These are phyloP conservation scores for Drosophila birchii DNA, from an alignment of 2,888 invertebrate genomes.

Conservation along the genomic window DNA sequence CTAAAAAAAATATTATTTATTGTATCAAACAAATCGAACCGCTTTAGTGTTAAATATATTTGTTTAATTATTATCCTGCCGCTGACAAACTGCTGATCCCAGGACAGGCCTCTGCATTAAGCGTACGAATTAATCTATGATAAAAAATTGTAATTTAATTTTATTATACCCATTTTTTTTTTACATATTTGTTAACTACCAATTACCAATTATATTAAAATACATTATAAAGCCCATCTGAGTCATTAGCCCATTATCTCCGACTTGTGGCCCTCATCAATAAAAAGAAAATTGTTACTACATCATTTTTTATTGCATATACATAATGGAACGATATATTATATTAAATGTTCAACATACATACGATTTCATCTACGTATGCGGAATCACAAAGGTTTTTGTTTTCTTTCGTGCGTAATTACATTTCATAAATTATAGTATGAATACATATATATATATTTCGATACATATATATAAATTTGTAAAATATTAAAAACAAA, in stretches of 20 bases:
- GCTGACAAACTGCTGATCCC: slow-evolving; percentile 27
- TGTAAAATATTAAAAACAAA: slow-evolving; percentile 53
- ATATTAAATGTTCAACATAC: slow-evolving; percentile 33
- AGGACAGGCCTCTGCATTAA: slow-evolving; percentile 25
- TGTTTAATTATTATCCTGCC: slow-evolving; percentile 18
- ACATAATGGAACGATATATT: slow-evolving; percentile 43
- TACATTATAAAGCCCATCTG: slow-evolving; percentile 47
- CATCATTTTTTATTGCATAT: slow-evolving; percentile 46
- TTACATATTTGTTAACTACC: slow-evolving; percentile 34
- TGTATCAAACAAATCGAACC: slow-evolving; percentile 15
- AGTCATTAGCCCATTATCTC: slow-evolving; percentile 56
- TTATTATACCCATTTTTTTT: slow-evolving; percentile 25
- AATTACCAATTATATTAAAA: slow-evolving; percentile 29
- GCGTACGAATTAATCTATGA: slow-evolving; percentile 22
- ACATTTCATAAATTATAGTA: slow-evolving; percentile 56
- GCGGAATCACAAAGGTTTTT: slow-evolving; percentile 54
- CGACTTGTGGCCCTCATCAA: slow-evolving; percentile 23
- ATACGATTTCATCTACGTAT: slow-evolving; percentile 7
- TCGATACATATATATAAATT: slow-evolving; percentile 41
- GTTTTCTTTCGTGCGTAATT: slow-evolving; percentile 37
- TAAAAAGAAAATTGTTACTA: slow-evolving; percentile 51
- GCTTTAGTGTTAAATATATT: slow-evolving; percentile 2
- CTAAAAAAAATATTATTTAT: background rate
- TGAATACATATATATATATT: slow-evolving; percentile 18
- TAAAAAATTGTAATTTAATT: slow-evolving; percentile 26